phyloP scores from a whole-genome alignment of 1,140 invertebrate genomes.

The Ostrea edulis region DNA sequence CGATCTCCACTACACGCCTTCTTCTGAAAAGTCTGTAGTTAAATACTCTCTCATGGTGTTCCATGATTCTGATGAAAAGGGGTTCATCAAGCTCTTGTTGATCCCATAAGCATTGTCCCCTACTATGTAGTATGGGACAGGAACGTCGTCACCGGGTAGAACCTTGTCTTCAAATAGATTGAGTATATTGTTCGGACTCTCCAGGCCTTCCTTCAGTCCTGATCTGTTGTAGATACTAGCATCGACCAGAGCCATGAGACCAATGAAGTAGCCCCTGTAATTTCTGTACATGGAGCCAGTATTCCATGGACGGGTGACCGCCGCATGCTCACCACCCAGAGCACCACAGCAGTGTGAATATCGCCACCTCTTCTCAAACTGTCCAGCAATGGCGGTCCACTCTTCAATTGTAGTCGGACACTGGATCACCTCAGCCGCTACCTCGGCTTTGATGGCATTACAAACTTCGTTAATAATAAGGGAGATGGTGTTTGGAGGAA shows the following conservation, averaged over 20 bases:
- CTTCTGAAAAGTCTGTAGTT: too few relatives aligned
- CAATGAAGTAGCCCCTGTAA: conserved; percentile 57
- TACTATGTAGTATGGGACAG: conserved; percentile 55
- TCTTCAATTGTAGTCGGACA: conserved; percentile 11
- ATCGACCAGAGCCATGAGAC: conserved; percentile 61
- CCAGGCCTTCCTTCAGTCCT: conserved; percentile 40
- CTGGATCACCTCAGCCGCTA: conserved; percentile 23
- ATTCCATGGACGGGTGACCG: conserved; percentile 45
- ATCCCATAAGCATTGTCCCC: conserved; percentile 59
- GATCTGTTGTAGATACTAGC: conserved; percentile 46
- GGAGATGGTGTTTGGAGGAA: conserved; percentile 50
- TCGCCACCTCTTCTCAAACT: too few relatives aligned
- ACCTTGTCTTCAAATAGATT: too few relatives aligned
- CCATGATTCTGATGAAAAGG: conserved; percentile 55
- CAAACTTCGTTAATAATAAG: conserved; percentile 44
- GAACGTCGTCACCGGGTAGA: conserved; percentile 54
- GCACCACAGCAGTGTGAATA: conserved; percentile 49
- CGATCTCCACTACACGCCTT: too few relatives aligned
- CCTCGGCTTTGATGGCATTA: conserved; percentile 10
- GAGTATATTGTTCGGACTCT: conserved; percentile 44
- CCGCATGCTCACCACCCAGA: conserved; percentile 50
- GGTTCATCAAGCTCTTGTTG: conserved; percentile 64
- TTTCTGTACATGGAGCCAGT: conserved; percentile 55
- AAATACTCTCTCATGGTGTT: too few relatives aligned
- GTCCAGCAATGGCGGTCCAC: not conserved